Evolutionary conservation across 2,888 invertebrate species (phyloP).

Genomic region (Dryobotodes eremita): DNA sequence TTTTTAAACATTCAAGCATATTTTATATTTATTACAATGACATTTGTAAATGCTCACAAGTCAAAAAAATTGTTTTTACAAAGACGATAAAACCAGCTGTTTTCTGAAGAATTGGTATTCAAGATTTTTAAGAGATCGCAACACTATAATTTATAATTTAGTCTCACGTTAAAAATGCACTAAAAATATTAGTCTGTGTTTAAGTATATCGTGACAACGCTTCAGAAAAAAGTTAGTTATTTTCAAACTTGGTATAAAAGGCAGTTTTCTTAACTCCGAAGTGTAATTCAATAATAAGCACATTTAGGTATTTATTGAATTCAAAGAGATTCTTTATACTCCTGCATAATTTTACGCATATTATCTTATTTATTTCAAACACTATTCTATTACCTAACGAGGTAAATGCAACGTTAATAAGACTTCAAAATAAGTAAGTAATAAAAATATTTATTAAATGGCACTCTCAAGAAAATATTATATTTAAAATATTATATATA

Average conservation of each 20-base stretch:
- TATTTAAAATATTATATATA: too few species aligned
- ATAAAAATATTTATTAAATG: constrained; percentile 24
- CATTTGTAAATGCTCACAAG: constrained; percentile 10
- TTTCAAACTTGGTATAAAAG: neutral
- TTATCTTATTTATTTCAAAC: constrained; percentile 2
- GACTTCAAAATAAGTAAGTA: constrained; percentile 16
- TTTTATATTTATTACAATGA: constrained; percentile 44
- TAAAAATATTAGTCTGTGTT: neutral
- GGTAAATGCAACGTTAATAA: constrained; percentile 48
- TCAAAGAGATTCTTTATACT: constrained; percentile 25
- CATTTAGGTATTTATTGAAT: constrained; percentile 17
- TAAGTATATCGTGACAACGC: neutral
- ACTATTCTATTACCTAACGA: constrained; percentile 14
- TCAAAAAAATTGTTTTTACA: constrained; percentile 12
- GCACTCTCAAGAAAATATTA: constrained; percentile 32
- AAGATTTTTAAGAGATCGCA: neutral
- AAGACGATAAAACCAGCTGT: neutral
- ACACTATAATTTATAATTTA: neutral
- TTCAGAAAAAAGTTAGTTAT: constrained; percentile 23
- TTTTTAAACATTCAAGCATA: constrained; percentile 54
- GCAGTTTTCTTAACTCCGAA: neutral
- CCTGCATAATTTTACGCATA: neutral
- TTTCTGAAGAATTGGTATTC: constrained; percentile 1
- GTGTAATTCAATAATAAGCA: constrained; percentile 7
- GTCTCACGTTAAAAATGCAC: neutral